Evolutionary conservation across 2,113 vertebrate species (phyloP), one percentile per base, ranked within the genome.

Genomic region (Abramis brama): DNA sequence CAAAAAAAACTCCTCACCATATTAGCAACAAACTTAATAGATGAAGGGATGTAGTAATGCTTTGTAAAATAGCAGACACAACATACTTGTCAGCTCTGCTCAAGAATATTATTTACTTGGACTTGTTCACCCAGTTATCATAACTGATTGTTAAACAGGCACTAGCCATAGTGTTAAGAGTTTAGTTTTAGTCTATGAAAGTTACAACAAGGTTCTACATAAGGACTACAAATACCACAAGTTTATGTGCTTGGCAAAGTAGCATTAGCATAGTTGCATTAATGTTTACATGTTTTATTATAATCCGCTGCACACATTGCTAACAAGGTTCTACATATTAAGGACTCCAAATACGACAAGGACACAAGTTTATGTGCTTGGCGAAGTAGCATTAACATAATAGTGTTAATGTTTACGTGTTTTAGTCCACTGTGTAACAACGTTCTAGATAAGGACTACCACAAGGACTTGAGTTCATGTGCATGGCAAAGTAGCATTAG

Each of bases 1-100:
- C 88, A 79, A 19, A 88, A 9, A 84, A 66, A 74, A 78, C 85
- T 80, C 73, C 50, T 52, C 81, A 50, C 82, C 66, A 15, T 87
- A 84, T 88, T 85, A 85, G 57, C 52, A 33, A 74, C 66, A 79
- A 15, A 90, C 87, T 89, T 60, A 85, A 89, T 76, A 36, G 36
- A 50, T 82, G 62, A 12, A 39, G 19, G 45, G 43, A 10, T 30
- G 8, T n/a, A 47, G n/a, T 59, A 59, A 62, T 1, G 1, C 64
- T 47, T 8, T 64, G 2, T 45, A 62, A 64, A 64, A 21, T 25
- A 39, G 6, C 1, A 10, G 21, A 15, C 47, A n/a, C 55, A n/a
- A n/a, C 33, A 60, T 39, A 11, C 71, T 2, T 25, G 13, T 45
- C 30, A 25, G 23, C 3, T 62, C 59, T 25, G 12, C 36, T 15